phyloP scores from a whole-genome alignment of 1,140 invertebrate species.

The Solenopsis invicta region DNA sequence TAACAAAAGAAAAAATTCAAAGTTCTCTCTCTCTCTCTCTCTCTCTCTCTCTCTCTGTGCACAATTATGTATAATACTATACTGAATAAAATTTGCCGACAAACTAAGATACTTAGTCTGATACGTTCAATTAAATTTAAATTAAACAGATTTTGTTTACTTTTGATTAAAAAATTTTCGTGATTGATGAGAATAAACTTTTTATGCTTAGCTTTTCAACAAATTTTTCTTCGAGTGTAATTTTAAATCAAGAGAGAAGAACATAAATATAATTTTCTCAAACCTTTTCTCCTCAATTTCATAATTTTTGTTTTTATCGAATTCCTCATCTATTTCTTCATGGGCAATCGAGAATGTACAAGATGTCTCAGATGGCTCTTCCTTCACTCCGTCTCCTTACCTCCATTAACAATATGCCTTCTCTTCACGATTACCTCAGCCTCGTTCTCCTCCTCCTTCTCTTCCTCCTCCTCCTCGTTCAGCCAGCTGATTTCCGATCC shows the following conservation, averaged over 20 bases:
- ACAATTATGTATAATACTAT: background rate
- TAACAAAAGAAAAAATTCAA: background rate
- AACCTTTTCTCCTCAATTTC: background rate
- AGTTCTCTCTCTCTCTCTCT: background rate
- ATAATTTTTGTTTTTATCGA: background rate
- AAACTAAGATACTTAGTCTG: too few relatives aligned
- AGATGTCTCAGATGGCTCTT: background rate
- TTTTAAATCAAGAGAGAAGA: background rate
- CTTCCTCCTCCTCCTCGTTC: background rate
- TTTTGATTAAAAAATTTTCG: too few relatives aligned
- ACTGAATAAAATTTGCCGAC: too few relatives aligned
- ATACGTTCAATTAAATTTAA: too few relatives aligned
- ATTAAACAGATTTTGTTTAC: too few relatives aligned
- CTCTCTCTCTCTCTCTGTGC: background rate
- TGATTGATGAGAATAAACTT: too few relatives aligned
- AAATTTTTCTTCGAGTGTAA: background rate
- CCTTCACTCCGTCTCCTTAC: conserved; percentile 31
- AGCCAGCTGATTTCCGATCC: conserved; percentile 53
- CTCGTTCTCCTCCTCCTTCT: background rate
- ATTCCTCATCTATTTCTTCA: background rate
- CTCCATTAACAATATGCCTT: conserved; percentile 29
- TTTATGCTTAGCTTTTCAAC: too few relatives aligned
- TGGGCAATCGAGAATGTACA: background rate
- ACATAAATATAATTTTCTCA: background rate
- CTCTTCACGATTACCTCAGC: background rate